A percentile compares a stretch with the other conserved stretches of the same genome.
Conservation (phyloP, 2,888 invertebrate species). For the Iselma pallidipennis region DNA sequence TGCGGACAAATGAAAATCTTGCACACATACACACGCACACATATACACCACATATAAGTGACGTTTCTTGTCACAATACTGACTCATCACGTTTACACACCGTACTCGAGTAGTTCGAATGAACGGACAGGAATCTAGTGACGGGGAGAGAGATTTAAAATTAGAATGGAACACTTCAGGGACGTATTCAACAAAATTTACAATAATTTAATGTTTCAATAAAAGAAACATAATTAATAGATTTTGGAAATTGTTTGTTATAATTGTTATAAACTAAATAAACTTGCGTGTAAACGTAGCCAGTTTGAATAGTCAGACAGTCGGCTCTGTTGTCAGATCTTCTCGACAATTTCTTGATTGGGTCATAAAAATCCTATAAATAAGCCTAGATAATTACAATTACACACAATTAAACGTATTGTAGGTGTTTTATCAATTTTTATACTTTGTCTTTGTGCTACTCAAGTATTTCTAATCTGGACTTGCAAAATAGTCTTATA, state of each 20-base stretch:
- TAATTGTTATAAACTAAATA: not conserved
- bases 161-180: not conserved
- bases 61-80: not conserved
- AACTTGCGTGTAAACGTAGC: not conserved
- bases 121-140: too few species aligned
- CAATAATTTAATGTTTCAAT: too few species aligned
- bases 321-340: not conserved
- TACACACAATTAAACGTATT: too few species aligned
- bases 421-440: too few species aligned
- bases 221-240: too few species aligned
- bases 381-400: too few species aligned
- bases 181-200: not conserved
- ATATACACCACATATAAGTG: not conserved
- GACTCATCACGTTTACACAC: constrained; percentile 1
- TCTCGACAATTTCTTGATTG: too few species aligned
- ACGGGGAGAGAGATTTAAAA: not conserved
- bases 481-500: not conserved
- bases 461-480: too few species aligned
- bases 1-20: not conserved
- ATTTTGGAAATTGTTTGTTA: not conserved
- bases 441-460: too few species aligned
- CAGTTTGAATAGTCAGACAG: not conserved
- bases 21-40: not conserved
- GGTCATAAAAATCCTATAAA: too few species aligned
- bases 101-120: not conserved